phyloP scores from a whole-genome alignment of 2,797 vertebrate species.

The Danio jaintianensis region DNA sequence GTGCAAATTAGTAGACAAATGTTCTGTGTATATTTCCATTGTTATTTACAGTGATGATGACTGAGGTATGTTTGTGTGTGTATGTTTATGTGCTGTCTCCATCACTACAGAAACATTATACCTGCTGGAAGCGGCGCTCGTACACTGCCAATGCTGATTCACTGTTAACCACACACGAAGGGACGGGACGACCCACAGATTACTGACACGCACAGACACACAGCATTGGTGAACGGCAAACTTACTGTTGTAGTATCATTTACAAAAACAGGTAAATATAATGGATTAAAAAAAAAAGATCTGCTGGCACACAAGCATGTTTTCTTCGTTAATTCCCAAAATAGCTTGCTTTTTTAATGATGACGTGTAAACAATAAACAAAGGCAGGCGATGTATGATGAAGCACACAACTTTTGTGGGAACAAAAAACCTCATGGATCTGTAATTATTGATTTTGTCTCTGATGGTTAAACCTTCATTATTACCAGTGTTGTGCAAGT shows the following conservation, averaged over 20 bases:
- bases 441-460: slow-evolving; percentile 18
- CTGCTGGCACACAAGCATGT: neutral
- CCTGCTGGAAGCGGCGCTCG: slow-evolving; percentile 16
- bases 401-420: neutral
- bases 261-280: slow-evolving; percentile 18
- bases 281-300: neutral
- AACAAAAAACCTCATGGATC: neutral
- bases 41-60: slow-evolving; percentile 65
- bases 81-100: slow-evolving; percentile 22
- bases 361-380: slow-evolving; percentile 10
- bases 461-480: slow-evolving; percentile 31
- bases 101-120: slow-evolving; percentile 40
- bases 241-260: neutral
- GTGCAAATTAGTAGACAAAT: neutral
- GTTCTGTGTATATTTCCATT: slow-evolving; percentile 10
- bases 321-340: slow-evolving; percentile 4
- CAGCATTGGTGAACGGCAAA: neutral
- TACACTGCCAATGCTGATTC: slow-evolving; percentile 33
- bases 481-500: neutral
- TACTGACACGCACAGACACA: slow-evolving; percentile 1
- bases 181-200: slow-evolving; percentile 6
- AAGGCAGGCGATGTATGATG: neutral
- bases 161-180: slow-evolving; percentile 66
- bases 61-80: slow-evolving; percentile 43
- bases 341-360: slow-evolving; percentile 17